Evolutionary conservation across 2,113 vertebrate species (phyloP).

Genomic region (Pelobates fuscus): DNA sequence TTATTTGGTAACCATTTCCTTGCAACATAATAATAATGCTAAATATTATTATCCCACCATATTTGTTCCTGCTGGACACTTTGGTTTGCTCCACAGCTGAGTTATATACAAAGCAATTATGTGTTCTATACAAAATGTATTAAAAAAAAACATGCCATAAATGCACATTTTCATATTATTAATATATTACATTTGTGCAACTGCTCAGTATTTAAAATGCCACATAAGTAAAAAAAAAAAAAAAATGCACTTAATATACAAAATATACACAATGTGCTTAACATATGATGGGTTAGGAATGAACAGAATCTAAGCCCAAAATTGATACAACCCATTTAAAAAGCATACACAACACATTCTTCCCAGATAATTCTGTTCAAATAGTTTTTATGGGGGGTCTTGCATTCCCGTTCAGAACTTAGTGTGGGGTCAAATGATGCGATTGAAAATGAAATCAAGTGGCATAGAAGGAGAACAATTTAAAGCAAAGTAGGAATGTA

Average conservation of each 20-base stretch:
- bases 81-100: no score
- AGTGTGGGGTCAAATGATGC: slow-evolving; percentile 54
- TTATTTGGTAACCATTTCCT: no score
- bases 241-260: background rate
- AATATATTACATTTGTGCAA: no score
- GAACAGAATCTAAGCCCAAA: background rate
- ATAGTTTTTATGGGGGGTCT: background rate
- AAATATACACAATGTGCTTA: background rate
- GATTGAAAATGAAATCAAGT: slow-evolving; percentile 56
- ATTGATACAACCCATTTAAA: slow-evolving; percentile 19
- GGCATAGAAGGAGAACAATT: slow-evolving; percentile 55
- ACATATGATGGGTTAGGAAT: background rate
- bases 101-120: no score
- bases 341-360: background rate
- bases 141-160: no score
- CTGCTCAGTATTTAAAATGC: background rate
- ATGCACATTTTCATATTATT: no score
- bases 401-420: slow-evolving; percentile 45
- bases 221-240: background rate
- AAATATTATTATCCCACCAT: no score
- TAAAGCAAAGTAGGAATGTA: slow-evolving; percentile 59
- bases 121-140: no score
- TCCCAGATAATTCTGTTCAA: slow-evolving; percentile 1
- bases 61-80: no score
- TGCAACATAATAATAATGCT: no score